Conservation (phyloP, 2,888 invertebrate species). For the Microplitis manilae region DNA sequence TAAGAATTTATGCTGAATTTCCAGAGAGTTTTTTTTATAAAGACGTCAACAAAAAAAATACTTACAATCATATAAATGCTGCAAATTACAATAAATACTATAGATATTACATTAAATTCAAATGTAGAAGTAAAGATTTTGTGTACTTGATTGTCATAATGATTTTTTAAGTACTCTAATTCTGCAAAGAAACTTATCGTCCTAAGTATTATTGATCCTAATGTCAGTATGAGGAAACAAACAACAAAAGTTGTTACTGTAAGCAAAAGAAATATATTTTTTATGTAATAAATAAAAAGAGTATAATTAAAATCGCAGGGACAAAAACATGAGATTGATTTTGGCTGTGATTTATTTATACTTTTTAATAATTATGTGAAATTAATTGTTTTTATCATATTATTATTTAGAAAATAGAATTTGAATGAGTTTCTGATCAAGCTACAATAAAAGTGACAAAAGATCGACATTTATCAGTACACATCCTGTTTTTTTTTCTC, state of each 20-base stretch:
- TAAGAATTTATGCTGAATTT: no score
- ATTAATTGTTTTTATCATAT: no score
- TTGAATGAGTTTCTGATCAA: no score
- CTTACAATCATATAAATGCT: conserved; percentile 33
- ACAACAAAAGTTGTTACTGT: conserved; percentile 29
- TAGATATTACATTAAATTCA: conserved; percentile 39
- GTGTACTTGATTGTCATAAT: conserved; percentile 26
- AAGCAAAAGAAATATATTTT: background rate
- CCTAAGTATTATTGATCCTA: conserved; percentile 31
- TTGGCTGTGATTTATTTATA: no score
- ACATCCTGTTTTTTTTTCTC: no score
- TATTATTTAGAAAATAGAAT: no score
- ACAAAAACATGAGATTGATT: no score
- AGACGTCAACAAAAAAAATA: background rate
- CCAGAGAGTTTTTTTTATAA: no score
- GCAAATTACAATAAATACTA: conserved; percentile 26
- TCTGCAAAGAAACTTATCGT: conserved; percentile 29
- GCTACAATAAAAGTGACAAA: no score
- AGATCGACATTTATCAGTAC: no score
- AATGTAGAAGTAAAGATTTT: conserved; percentile 30
- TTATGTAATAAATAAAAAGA: background rate
- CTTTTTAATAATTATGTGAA: no score
- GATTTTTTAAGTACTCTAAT: conserved; percentile 13
- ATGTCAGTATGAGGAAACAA: conserved; percentile 26
- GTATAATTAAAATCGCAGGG: no score